These are phyloP conservation scores for Danio choprae DNA, from an alignment of 2,797 vertebrate genomes.

Conservation along the genomic window DNA sequence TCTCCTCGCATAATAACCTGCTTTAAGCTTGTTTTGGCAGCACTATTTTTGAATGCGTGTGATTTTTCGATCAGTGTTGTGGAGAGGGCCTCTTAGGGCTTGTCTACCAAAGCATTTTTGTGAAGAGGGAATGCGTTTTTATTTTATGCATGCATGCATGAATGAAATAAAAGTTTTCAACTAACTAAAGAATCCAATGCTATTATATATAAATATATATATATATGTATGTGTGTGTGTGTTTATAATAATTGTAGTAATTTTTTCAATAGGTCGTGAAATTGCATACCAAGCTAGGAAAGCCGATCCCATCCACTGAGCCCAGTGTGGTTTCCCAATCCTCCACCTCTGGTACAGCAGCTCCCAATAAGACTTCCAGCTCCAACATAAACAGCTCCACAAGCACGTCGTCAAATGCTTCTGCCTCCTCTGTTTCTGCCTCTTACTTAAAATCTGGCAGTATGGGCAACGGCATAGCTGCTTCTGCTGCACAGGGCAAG, in stretches of 20 bases:
- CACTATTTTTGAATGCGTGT: not conserved
- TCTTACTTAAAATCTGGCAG: slow-evolving; percentile 84
- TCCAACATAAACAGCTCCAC: slow-evolving; percentile 81
- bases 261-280: slow-evolving; percentile 92
- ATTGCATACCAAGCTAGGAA: slow-evolving; percentile 97
- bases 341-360: slow-evolving; percentile 82
- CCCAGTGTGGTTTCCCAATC: slow-evolving; percentile 92
- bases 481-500: slow-evolving; percentile 74
- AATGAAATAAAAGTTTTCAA: too few species aligned
- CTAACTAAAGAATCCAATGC: too few species aligned
- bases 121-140: too few species aligned
- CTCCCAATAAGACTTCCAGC: slow-evolving; percentile 82
- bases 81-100: not conserved
- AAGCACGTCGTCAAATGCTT: slow-evolving; percentile 75
- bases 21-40: slow-evolving; percentile 13
- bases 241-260: too few species aligned
- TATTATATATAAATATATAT: too few species aligned
- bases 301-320: slow-evolving; percentile 97
- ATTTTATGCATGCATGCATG: too few species aligned
- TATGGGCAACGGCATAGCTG: slow-evolving; percentile 65
- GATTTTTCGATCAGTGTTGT: not conserved
- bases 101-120: not conserved
- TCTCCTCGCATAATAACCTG: not conserved
- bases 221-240: too few species aligned
- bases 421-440: slow-evolving; percentile 77